Evolutionary conservation across 2,113 vertebrate species (phyloP).

Genomic region (Anhinga anhinga): DNA sequence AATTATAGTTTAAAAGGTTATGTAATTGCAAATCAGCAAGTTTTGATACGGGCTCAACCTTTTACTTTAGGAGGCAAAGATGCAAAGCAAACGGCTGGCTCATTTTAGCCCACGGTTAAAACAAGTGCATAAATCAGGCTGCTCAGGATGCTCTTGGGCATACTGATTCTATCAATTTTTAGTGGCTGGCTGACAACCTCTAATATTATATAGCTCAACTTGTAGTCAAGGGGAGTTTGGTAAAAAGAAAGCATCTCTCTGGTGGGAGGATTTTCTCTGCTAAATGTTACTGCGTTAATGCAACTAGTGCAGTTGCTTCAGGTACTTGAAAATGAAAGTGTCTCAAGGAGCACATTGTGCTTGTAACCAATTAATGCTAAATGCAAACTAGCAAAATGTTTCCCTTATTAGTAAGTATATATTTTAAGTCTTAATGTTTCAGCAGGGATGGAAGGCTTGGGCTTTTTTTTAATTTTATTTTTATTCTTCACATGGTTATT

Average conservation of each 20-base stretch:
- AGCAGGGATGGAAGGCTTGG: background rate
- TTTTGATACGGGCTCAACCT: rapidly evolving
- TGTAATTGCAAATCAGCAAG: background rate
- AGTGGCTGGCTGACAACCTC: background rate
- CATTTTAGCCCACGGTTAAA: background rate
- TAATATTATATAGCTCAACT: background rate
- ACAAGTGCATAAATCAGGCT: background rate
- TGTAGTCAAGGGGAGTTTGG: background rate
- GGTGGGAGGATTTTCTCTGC: background rate
- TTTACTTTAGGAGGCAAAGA: background rate
- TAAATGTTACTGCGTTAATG: background rate
- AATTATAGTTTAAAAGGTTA: background rate
- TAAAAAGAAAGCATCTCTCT: background rate
- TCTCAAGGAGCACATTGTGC: background rate
- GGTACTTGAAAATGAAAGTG: background rate
- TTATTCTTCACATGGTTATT: background rate
- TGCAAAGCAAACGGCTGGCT: background rate
- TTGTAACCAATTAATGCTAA: background rate
- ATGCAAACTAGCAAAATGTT: background rate
- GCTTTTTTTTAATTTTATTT: background rate
- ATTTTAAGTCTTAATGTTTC: background rate
- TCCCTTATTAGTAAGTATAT: background rate
- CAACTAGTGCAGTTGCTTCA: background rate
- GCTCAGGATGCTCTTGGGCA: background rate
- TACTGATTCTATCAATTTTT: background rate